Base-by-base conservation (phyloP, 2,888 invertebrate species). In the Mythimna ferrago region DNA sequence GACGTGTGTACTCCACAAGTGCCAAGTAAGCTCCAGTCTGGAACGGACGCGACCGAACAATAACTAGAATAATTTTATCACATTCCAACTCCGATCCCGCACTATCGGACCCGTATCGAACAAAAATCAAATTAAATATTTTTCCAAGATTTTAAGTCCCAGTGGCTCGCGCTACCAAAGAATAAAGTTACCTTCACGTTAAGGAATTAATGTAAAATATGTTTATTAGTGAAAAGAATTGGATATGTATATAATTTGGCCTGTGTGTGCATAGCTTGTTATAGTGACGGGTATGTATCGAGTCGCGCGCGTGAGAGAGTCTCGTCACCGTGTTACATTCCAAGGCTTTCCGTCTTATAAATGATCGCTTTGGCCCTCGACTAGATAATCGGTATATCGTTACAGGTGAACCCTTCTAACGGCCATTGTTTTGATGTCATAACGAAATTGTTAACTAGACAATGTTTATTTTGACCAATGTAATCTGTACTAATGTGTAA, bases 381-480 rank as follows among this genome's bases (percentile, higher is more conserved):
- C 78, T 81, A 80, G 80, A 73, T 80, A 87, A 83, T 76, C 79
- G 83, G 76, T 86, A 80, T 85, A 87, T 81, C 88, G 83, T 81
- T 80, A 83, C 80, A 71, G 74, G 80, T 73, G 79, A 77, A 74
- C 82, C 82, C 79, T 83, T 65, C 68, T 77, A 76, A 83, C 81
- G 83, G 86, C 86, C 81, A 77, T 83, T 83, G 83, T 79, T 78
- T 78, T 77, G 80, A 79, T 81, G 73, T 86, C 80, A 83, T 83
- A 76, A 86, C 76, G 70, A 83, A 89, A 89, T 91, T 92, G 92
- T 93, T 93, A 89, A 88, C 89, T 93, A 92, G 92, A 91, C 93
- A 91, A 89, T 91, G 89, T 93, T 95, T 94, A 93, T 94, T 95
- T 94, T 95, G 95, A 96, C 95, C 95, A 95, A 95, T 95, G 94